Base-by-base conservation (phyloP, 2,113 vertebrate genomes). In the Barbus barbus region DNA sequence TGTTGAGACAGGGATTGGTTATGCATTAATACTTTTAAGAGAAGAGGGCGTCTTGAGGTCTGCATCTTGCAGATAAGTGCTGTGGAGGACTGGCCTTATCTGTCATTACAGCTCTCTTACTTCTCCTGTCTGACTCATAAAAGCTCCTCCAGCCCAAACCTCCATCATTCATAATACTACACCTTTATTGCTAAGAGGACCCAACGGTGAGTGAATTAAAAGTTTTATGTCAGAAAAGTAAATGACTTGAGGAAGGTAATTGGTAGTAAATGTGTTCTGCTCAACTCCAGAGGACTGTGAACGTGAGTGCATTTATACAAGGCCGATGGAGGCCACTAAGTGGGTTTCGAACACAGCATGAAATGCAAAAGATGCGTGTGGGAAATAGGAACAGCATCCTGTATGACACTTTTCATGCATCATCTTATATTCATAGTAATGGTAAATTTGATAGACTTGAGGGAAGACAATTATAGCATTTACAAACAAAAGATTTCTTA, bases 161-260 rank as follows among this genome's bases (percentile, higher is more conserved):
- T 81, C 53, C 22, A 53, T 48, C 44, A 67, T 88, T 69, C 26
- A 46, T 78, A 74, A 31, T 78, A 89, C 78, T 61, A 24, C 75
- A 77, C 44, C 65, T 38, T 78, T 81, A 76, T 48, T 75, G 22
- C 63, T 77, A 53, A 86, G 82, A 87, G 84, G 84, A 86, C 78
- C 85, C 87, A 61, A 9, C 83, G 77, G 87, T 89, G 83, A 65
- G 82, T 22, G 83, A 88, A 89, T 90, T 91, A 88, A 91, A 87
- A 91, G 88, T 88, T 86, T 85, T 89, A 88, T 89, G 89, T 90
- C 90, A 89, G 87, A 82, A 61, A 22, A 72, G 26, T 67, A 79
- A 86, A 84, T 48, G 82, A 83, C 87, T 89, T 51, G 12, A 22
- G 16, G 2, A 83, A 88, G 84, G 88, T 93, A 92, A 90, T 89